phyloP scores from a whole-genome alignment of 2,888 invertebrate species.

The Blastobasis adustella region DNA sequence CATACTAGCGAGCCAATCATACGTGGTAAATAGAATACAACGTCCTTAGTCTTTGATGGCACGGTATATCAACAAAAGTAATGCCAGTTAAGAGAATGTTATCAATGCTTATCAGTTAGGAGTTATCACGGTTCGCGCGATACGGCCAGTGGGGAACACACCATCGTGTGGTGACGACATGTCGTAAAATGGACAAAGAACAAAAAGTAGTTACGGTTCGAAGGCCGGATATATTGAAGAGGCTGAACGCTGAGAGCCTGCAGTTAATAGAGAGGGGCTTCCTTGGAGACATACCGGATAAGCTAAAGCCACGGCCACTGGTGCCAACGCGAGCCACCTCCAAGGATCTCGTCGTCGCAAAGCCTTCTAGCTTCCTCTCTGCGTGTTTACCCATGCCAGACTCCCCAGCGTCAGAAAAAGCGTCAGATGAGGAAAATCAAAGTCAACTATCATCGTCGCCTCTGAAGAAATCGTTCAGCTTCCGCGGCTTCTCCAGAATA shows the following conservation, averaged over 20 bases:
- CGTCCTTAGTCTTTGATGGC: no score
- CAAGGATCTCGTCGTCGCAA: slow-evolving; percentile 52
- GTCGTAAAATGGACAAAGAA: slow-evolving; percentile 43
- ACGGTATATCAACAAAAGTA: no score
- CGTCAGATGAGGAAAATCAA: slow-evolving; percentile 37
- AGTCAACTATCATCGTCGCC: slow-evolving; percentile 28
- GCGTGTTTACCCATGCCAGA: slow-evolving; percentile 51
- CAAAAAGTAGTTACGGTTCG: slow-evolving; percentile 36
- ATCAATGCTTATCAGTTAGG: slow-evolving; percentile 49
- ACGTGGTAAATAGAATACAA: no score
- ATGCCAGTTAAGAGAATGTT: slow-evolving; percentile 12
- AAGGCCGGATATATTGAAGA: slow-evolving; percentile 52
- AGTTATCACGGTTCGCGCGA: slow-evolving; percentile 37
- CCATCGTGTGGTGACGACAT: slow-evolving; percentile 45
- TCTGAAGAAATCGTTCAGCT: slow-evolving; percentile 60
- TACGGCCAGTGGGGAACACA: slow-evolving; percentile 47
- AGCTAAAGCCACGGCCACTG: slow-evolving; percentile 45
- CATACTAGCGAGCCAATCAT: neutral
- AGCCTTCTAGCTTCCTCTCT: slow-evolving; percentile 58
- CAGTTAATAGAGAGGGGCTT: slow-evolving; percentile 58
- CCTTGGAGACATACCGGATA: slow-evolving; percentile 55
- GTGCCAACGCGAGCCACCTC: slow-evolving; percentile 44
- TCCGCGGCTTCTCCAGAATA: slow-evolving; percentile 56
- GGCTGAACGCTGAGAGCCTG: slow-evolving; percentile 55
- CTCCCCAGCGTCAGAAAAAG: slow-evolving; percentile 37